Conservation (phyloP, 2,113 vertebrate species). For the Paralichthys olivaceus region DNA sequence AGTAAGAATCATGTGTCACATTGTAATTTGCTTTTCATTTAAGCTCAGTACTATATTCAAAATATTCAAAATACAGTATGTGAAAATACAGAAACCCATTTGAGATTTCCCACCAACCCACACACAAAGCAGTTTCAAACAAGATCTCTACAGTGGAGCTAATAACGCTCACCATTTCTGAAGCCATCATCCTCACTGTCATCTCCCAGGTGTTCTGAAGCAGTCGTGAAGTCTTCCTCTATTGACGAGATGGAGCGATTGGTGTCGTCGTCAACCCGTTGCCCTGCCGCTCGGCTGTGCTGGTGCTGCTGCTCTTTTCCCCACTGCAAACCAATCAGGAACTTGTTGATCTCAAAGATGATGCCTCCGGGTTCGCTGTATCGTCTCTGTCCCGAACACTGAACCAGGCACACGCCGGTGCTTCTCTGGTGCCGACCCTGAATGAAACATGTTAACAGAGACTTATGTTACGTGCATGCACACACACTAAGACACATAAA, state of each 20-base stretch:
- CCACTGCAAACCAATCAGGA: constrained; percentile 92
- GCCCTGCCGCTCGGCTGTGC: constrained; percentile 72
- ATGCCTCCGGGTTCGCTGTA: constrained; percentile 85
- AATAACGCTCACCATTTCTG: constrained; percentile 84
- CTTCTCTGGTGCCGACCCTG: constrained; percentile 84
- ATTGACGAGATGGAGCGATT: constrained; percentile 96
- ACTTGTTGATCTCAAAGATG: constrained; percentile 96
- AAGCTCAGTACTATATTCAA: background rate
- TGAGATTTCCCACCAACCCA: background rate
- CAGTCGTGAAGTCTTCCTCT: constrained; percentile 96
- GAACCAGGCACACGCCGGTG: constrained; percentile 91
- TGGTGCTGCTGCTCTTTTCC: constrained; percentile 88
- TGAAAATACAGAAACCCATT: background rate
- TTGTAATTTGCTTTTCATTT: background rate
- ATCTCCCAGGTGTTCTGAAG: constrained; percentile 94
- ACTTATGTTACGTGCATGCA: constrained; percentile 13
- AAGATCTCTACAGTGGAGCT: no score
- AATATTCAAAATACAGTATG: background rate
- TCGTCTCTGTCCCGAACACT: constrained; percentile 83
- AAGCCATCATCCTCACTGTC: constrained; percentile 90
- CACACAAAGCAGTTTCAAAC: background rate
- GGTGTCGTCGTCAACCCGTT: constrained; percentile 91
- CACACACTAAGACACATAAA: background rate
- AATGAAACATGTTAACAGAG: constrained; percentile 30
- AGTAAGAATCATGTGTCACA: background rate